Base-by-base conservation (phyloP, 30 jellyfish, hydroid and myxozoan species). In the Haliclystus octoradiatus region DNA sequence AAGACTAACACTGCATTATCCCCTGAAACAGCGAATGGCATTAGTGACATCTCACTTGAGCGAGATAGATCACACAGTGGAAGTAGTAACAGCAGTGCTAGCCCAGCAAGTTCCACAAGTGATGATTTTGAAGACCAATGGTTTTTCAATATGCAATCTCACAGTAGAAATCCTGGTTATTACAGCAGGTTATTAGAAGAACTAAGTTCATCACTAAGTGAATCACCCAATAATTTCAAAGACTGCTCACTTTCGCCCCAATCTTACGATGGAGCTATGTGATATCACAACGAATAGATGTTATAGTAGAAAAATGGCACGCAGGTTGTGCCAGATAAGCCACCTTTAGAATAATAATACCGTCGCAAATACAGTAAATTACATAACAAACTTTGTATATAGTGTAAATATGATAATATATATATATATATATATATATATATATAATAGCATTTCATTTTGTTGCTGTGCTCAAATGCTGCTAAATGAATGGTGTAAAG, bases 381-480 rank as follows among this genome's bases (percentile, higher is more conserved):
- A 29, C 25, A 52, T 23, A 29, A 52, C 25, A 52, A 52, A 47
- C 15, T n/a, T 14, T 47, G 14, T 14, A 23, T 23, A 2, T 1
- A 23, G 27, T 1, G 2, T 52, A 1, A 1, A 52, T 2, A 52
- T 52, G 27, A 23, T 23, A 23, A 52, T 52, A 52, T 52, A 52
- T 52, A 52, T 52, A 52, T 52, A 52, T 52, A 52, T 9, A 52
- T 52, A 52, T 52, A 52, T 52, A 52, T 52, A 52, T 52, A 52
- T 52, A 52, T 52, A 52, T 52, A 52, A 23, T 23, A 23, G 27
- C 27, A 52, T 52, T 23, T 52, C 25, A 23, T 23, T 52, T 23
- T 52, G 27, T 52, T 3, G 25, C 25, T 52, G 27, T 52, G 27
- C 27, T 23, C 27, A 52, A 23, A 52, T 52, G 27, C 27, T 23